phyloP scores from a whole-genome alignment of 92 coral and sea anemone species.

The Bergia sp. region DNA sequence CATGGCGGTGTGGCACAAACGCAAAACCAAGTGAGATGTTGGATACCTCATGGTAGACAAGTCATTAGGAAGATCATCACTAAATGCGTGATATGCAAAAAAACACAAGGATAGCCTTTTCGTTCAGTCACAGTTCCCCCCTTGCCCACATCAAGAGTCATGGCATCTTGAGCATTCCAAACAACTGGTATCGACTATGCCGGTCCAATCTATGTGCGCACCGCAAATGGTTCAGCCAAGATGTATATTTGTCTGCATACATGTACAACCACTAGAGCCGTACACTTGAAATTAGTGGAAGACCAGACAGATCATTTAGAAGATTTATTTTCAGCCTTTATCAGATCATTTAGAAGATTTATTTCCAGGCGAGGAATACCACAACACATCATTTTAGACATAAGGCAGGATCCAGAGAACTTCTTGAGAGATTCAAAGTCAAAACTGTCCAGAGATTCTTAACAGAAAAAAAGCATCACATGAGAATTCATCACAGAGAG shows the following conservation, averaged over 20 bases:
- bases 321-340: too few species aligned
- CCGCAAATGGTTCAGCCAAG: not conserved
- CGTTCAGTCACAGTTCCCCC: not conserved
- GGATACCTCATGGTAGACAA: too few species aligned
- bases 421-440: not conserved
- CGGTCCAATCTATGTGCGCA: constrained; percentile 12
- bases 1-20: too few species aligned
- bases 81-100: not conserved
- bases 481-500: not conserved
- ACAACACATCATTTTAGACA: constrained; percentile 37
- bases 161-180: constrained; percentile 1
- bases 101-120: too few species aligned
- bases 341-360: not conserved
- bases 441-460: too few species aligned
- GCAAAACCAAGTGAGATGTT: too few species aligned
- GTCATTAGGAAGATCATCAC: not conserved
- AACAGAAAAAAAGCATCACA: not conserved
- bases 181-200: constrained; percentile 7
- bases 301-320: not conserved
- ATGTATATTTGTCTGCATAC: not conserved
- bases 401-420: too few species aligned
- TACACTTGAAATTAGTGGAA: not conserved
- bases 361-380: constrained; percentile 49
- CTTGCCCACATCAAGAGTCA: not conserved
- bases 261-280: not conserved